Evolutionary conservation across 2,888 invertebrate genomes (phyloP).

Genomic region (Andrena praecox): DNA sequence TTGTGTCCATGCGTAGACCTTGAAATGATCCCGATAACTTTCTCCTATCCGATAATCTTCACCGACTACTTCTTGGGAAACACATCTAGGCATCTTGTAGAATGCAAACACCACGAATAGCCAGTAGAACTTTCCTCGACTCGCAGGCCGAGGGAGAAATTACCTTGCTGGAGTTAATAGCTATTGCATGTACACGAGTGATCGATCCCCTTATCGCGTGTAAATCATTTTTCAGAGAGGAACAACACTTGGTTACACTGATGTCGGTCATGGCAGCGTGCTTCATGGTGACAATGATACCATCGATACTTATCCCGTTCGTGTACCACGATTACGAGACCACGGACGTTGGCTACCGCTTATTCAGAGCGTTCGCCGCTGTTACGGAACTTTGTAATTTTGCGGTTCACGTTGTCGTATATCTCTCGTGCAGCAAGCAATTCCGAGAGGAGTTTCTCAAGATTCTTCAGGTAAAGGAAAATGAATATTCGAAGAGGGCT

Average conservation of each 20-base stretch:
- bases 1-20: background rate
- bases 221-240: conserved; percentile 59
- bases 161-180: background rate
- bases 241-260: conserved; percentile 63
- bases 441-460: conserved; percentile 60
- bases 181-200: conserved; percentile 9
- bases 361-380: conserved; percentile 50
- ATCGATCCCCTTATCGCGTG: conserved; percentile 12
- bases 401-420: conserved; percentile 52
- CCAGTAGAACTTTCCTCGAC: background rate
- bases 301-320: conserved; percentile 50
- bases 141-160: background rate
- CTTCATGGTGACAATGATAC: conserved; percentile 59
- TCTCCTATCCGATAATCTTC: too few species aligned
- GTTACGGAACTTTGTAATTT: conserved; percentile 61
- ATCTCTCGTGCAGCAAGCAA: conserved; percentile 57
- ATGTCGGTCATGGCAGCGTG: conserved; percentile 62
- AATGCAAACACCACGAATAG: background rate
- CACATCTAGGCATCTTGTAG: background rate
- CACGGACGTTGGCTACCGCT: conserved; percentile 31
- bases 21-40: background rate
- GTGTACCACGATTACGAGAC: conserved; percentile 34
- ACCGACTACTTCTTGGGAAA: background rate
- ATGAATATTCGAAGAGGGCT: too few species aligned
- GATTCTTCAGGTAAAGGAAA: conserved; percentile 45